Base-by-base conservation (phyloP, 2,888 invertebrate genomes). In the Netelia virgata region DNA sequence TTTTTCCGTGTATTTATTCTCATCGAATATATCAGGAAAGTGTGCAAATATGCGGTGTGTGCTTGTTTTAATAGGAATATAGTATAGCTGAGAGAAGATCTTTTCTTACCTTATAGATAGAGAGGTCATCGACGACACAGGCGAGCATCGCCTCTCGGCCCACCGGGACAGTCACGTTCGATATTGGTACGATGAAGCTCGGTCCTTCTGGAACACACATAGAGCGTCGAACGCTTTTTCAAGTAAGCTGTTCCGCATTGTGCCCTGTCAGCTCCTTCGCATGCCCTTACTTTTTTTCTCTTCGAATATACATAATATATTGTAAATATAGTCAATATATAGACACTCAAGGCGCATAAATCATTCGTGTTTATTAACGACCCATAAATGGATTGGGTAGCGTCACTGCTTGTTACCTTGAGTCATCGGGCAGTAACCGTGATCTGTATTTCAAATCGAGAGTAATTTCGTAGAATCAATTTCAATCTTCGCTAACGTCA, bases 51-150 rank as follows among this genome's bases (percentile, higher is more conserved):
- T 36, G 36, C 36, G 36, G 6, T 36, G 36, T 36, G 36, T 36
- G 36, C 36, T 36, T 36, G 6, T 36, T 6, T 6, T 36, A 6
- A 36, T 36, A 36, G 36, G 36, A 6, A 3, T 6, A 36, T 36
- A 36, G 8, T 36, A 36, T 36, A 36, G 1, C 36, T 16, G 57
- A 57, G 57, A 10, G 55, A 55, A n/a, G 47, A 47, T 47, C 14
- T 47, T 10, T 20, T 66, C 50, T 94, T 95, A 98, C 98, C 97
- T 98, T 98, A 93, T 96, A 98, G 50, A 96, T 95, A 84, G 96
- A 96, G 87, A 98, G 95, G 93, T 97, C 97, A 93, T 97, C 96
- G n/a, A 98, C 98, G 82, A 96, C 95, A 93, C 98, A 98, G 76
- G 96, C 96, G 83, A 98, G 95, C 80, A 96, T 95, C 14, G 97